phyloP scores from a whole-genome alignment of 2,888 invertebrate genomes.

The Incurvaria masculella region DNA sequence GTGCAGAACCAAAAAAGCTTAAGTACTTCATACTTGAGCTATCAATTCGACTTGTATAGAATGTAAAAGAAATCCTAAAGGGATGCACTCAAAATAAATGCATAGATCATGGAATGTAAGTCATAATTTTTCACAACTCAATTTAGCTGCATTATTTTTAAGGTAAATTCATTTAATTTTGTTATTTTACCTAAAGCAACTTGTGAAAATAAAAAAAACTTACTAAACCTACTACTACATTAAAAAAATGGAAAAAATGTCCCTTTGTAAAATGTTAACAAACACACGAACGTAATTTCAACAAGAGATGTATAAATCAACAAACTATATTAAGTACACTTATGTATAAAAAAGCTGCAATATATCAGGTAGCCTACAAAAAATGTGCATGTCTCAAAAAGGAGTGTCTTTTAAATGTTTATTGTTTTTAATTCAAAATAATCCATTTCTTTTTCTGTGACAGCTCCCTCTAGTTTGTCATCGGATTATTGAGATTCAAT shows the following conservation, averaged over 20 bases:
- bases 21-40: background rate
- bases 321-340: background rate
- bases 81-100: background rate
- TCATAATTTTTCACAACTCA: background rate
- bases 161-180: background rate
- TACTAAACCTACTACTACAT: background rate
- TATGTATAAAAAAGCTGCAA: background rate
- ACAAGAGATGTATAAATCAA: background rate
- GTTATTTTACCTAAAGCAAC: constrained; percentile 1
- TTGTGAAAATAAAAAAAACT: background rate
- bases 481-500: too few relatives aligned
- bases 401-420: too few relatives aligned
- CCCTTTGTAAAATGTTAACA: background rate
- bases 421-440: too few relatives aligned
- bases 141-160: background rate
- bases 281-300: background rate
- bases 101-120: background rate
- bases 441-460: too few relatives aligned
- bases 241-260: too few relatives aligned
- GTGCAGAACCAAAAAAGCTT: too few relatives aligned
- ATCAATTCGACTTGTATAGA: background rate
- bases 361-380: background rate
- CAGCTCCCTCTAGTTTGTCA: too few relatives aligned
- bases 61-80: background rate
- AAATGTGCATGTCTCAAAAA: too few relatives aligned